Percentiles rank a stretch among this genome's conserved stretches.
These are phyloP conservation scores for Polydrusus cervinus DNA, from an alignment of 2,888 invertebrate species.

Conservation along the genomic window DNA sequence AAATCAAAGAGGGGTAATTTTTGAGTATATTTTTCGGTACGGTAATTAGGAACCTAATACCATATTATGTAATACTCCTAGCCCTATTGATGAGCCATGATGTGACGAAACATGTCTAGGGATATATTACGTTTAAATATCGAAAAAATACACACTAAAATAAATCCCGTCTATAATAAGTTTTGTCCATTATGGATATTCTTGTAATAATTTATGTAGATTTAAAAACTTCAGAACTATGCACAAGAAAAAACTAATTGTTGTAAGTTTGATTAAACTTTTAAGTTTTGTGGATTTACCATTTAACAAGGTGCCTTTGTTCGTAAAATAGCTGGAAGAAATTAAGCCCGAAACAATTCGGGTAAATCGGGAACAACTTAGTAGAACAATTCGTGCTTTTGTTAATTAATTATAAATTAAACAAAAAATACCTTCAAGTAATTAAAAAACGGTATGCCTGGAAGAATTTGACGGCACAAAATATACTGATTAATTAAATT, in stretches of 20 bases:
- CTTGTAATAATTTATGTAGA: neutral
- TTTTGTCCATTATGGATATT: no score
- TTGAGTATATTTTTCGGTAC: no score
- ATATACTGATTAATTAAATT: slow-evolving; percentile 57
- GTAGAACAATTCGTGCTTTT: slow-evolving; percentile 30
- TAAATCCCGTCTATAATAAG: no score
- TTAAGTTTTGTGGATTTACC: slow-evolving; percentile 5
- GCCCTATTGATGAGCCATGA: no score
- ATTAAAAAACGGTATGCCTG: slow-evolving; percentile 50
- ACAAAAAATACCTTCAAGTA: slow-evolving; percentile 46
- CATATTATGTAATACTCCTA: no score
- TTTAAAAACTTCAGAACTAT: slow-evolving; percentile 3
- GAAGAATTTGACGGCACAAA: slow-evolving; percentile 54
- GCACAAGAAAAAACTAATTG: neutral
- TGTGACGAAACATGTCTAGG: no score
- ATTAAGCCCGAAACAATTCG: slow-evolving; percentile 28
- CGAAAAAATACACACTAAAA: no score
- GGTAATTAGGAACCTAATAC: no score
- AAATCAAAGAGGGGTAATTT: no score
- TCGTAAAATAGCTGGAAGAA: slow-evolving; percentile 24
- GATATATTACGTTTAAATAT: no score
- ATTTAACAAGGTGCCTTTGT: slow-evolving; percentile 28
- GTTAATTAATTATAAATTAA: slow-evolving; percentile 48
- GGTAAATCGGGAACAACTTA: slow-evolving; percentile 27
- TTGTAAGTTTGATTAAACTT: slow-evolving; percentile 14